Base-by-base conservation (phyloP, 2,888 invertebrate species). In the Dryobota labecula region DNA sequence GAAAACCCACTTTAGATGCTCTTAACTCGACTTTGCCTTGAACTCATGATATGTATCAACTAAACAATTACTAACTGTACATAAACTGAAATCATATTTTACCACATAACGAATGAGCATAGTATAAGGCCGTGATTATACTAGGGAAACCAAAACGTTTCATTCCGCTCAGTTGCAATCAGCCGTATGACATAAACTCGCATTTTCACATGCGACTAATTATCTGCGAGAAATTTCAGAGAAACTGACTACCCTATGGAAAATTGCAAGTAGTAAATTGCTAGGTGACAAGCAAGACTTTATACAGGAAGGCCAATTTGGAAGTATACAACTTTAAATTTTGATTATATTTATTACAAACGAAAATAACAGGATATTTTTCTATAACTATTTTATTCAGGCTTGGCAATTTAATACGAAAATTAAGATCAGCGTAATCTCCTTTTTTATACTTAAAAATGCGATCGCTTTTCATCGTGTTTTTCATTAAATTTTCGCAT, bases 51-150 rank as follows among this genome's bases (percentile, higher is more conserved):
- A 24, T 27, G n/a, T 15, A 13, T n/a, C 69, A 38, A 27, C 8
- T 24, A 49, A 4, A 49, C n/a, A 15, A 36, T 8, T 36, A 36
- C 1, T 33, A 33, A 33, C 33, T 33, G n/a, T n/a, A 33, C 3
- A 36, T 24, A 56, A 24, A 43, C 49, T 36, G 33, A 57, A 71
- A 43, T 58, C n/a, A 51, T 41, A 45, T 45, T 45, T 43, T 27
- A 58, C 36, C 15, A 43, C 43, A 53, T 30, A 18, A 57, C 4
- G 27, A 72, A 70, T 51, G 9, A 43, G 24, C 15, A n/a, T 27
- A 6, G 64, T 24, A n/a, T 70, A 27, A 43, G 5, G 43, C 9
- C 18, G 18, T n/a, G n/a, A 11, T 27, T 45, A 36, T 27, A 30
- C 45, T 7, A 15, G 9, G 11, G 20, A 71, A 45, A 36, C 30